These are phyloP conservation scores for Chaenogobius annularis DNA, from an alignment of 2,113 vertebrate species.

Conservation along the genomic window DNA sequence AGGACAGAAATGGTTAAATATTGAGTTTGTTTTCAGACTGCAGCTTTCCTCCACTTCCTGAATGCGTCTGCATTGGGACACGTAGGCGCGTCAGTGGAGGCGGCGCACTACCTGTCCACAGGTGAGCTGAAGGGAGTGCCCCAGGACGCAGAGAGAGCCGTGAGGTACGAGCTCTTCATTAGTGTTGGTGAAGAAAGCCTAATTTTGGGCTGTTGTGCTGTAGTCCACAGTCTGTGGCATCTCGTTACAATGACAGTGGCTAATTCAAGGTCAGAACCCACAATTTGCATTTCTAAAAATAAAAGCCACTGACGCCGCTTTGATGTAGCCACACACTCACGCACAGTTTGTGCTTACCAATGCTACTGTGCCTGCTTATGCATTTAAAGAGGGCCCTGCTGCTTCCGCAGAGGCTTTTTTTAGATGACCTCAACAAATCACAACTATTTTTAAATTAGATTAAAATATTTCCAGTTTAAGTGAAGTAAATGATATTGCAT, in stretches of 20 bases:
- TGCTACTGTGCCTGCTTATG: constrained; percentile 32
- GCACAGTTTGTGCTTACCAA: constrained; percentile 25
- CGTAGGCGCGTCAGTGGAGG: constrained; percentile 80
- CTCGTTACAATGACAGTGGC: constrained; percentile 60
- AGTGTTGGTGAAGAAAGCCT: constrained; percentile 45
- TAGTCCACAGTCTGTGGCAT: constrained; percentile 53
- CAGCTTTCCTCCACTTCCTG: constrained; percentile 84
- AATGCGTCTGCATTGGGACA: constrained; percentile 87
- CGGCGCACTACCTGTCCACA: constrained; percentile 83
- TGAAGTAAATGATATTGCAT: constrained; percentile 41
- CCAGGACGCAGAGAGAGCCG: constrained; percentile 83
- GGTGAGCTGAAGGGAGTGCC: constrained; percentile 83
- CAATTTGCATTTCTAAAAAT: constrained; percentile 71
- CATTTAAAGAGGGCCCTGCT: constrained; percentile 43
- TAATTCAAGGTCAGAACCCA: constrained; percentile 65
- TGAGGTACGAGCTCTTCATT: constrained; percentile 81
- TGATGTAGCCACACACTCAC: constrained; percentile 18
- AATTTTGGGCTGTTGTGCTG: constrained; percentile 54
- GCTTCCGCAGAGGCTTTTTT: constrained; percentile 26
- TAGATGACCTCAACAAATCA: constrained; percentile 40
- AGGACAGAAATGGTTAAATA: too few relatives aligned
- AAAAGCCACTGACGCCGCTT: constrained; percentile 32
- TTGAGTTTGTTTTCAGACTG: constrained; percentile 74
- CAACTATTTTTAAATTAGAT: constrained; percentile 43
- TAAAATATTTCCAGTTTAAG: constrained; percentile 36